Conservation (phyloP, 2,113 vertebrate genomes). For the Phaetusa simplex region DNA sequence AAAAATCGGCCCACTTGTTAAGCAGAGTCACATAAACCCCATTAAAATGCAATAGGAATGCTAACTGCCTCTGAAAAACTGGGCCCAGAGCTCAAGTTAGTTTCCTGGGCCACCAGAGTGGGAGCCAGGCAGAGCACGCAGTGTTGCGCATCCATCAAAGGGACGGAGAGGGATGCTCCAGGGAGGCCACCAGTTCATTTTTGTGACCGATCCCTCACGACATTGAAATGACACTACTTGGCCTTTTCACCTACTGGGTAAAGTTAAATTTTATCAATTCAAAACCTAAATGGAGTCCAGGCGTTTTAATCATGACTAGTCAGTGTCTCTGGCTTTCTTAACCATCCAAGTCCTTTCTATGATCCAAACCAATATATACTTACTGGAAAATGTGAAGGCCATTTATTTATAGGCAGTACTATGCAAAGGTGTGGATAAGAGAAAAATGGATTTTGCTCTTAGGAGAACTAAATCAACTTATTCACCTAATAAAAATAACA, state of each 20-base stretch:
- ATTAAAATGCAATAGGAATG: background rate
- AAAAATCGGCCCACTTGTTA: background rate
- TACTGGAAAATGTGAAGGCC: background rate
- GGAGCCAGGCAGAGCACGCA: background rate
- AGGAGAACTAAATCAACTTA: background rate
- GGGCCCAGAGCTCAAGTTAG: background rate
- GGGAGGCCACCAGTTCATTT: background rate
- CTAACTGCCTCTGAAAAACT: background rate
- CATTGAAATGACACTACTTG: background rate
- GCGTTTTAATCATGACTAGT: background rate
- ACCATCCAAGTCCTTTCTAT: background rate
- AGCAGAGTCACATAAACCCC: background rate
- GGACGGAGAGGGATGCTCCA: background rate
- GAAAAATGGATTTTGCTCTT: background rate
- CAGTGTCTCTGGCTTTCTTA: background rate
- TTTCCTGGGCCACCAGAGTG: fast-evolving
- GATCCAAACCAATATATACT: background rate
- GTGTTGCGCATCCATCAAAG: background rate
- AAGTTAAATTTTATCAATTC: background rate
- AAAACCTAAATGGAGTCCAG: background rate
- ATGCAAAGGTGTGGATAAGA: background rate
- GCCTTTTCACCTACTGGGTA: background rate
- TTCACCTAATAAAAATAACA: background rate
- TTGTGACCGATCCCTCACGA: background rate
- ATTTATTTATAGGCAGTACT: background rate